Evolutionary conservation across 2,888 invertebrate species (phyloP).

Genomic region (Hirtodrosophila duncani): DNA sequence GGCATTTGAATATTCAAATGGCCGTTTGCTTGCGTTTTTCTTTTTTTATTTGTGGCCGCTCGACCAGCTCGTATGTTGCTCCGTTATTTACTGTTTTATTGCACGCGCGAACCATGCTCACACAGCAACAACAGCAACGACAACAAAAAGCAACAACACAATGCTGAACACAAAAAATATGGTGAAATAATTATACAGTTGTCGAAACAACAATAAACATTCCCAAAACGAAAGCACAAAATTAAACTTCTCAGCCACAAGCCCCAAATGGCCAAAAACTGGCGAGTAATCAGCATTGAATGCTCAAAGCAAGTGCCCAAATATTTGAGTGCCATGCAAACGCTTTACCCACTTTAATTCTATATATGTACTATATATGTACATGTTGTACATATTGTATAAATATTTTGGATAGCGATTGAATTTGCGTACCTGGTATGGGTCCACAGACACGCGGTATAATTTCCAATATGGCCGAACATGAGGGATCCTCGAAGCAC

Average conservation of each 20-base stretch:
- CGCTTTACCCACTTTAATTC: conserved; percentile 24
- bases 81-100: conserved; percentile 69
- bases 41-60: not conserved
- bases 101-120: conserved; percentile 60
- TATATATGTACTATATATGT: too few relatives aligned
- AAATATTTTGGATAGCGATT: conserved; percentile 13
- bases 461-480: conserved; percentile 93
- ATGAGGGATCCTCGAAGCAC: conserved; percentile 93
- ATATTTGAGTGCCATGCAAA: conserved; percentile 31
- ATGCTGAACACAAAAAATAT: conserved; percentile 44
- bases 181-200: conserved; percentile 67
- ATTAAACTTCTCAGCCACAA: conserved; percentile 62
- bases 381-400: conserved; percentile 14
- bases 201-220: conserved; percentile 30
- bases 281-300: conserved; percentile 19
- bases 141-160: conserved; percentile 35
- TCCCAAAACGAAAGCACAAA: conserved; percentile 16
- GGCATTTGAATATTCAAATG: conserved; percentile 72
- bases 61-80: conserved; percentile 50
- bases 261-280: conserved; percentile 48
- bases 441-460: conserved; percentile 94
- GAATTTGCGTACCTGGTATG: conserved; percentile 87
- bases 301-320: conserved; percentile 7
- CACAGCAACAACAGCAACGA: not conserved
- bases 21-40: conserved; percentile 29